Conservation (phyloP, 1,140 invertebrate species). For the Orussus abietinus region DNA sequence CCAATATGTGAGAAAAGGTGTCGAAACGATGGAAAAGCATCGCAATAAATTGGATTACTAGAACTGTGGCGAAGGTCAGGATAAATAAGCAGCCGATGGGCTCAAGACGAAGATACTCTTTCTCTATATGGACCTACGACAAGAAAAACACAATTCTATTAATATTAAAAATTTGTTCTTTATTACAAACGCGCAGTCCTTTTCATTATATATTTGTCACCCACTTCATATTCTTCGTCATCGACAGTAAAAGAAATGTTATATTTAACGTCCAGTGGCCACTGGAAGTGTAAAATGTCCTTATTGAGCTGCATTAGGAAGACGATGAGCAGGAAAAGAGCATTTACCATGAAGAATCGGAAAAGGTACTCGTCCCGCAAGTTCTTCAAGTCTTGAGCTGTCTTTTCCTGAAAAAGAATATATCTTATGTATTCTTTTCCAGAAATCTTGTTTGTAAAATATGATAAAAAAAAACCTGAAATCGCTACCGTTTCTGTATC, state of each 20-base stretch:
- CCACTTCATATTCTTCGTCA: conserved; percentile 43
- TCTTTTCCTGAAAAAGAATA: conserved; percentile 48
- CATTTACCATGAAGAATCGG: conserved; percentile 81
- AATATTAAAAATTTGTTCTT: too few species aligned
- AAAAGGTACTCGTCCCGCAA: conserved; percentile 71
- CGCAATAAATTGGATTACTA: conserved; percentile 75
- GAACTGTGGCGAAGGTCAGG: conserved; percentile 37
- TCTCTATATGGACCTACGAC: conserved; percentile 48
- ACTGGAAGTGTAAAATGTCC: conserved; percentile 65
- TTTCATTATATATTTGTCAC: too few species aligned
- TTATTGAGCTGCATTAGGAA: conserved; percentile 77
- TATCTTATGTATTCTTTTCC: too few species aligned
- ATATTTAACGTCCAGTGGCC: conserved; percentile 66
- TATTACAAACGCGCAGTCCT: too few species aligned
- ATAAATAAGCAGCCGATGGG: conserved; percentile 47
- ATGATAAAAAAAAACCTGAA: too few species aligned
- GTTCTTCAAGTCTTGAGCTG: conserved; percentile 60
- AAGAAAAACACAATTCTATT: too few species aligned
- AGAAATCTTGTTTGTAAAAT: too few species aligned
- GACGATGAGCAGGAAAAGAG: conserved; percentile 75
- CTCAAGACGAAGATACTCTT: conserved; percentile 64
- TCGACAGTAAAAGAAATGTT: conserved; percentile 71
- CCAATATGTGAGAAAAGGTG: conserved; percentile 79
- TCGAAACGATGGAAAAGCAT: conserved; percentile 84
- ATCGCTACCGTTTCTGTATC: too few species aligned